Evolutionary conservation across 2,113 vertebrate genomes (phyloP).

Genomic region (Platysteira castanea): DNA sequence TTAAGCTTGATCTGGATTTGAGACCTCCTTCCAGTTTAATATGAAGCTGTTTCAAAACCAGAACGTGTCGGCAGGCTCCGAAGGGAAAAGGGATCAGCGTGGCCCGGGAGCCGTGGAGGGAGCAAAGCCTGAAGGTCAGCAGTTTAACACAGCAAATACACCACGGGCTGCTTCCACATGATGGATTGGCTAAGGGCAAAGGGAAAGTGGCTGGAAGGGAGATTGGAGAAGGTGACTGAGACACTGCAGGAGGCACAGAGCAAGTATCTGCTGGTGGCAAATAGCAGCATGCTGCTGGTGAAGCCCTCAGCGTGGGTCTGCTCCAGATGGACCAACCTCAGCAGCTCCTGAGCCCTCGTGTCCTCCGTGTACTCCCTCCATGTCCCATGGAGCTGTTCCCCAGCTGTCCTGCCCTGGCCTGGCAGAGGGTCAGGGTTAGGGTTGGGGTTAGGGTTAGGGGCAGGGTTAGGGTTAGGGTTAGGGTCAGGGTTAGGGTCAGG

Average conservation of each 20-base stretch:
- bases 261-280: background rate
- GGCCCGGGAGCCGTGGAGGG: fast-evolving
- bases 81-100: background rate
- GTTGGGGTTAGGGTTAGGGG: no score
- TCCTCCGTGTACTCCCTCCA: fast-evolving
- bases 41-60: slow-evolving; percentile 12
- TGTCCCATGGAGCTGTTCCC: background rate
- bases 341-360: background rate
- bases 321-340: background rate
- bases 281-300: fast-evolving
- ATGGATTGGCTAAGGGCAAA: slow-evolving; percentile 21
- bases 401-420: background rate
- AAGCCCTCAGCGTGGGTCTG: background rate
- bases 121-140: background rate
- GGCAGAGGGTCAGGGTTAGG: no score
- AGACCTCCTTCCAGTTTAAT: slow-evolving; percentile 36
- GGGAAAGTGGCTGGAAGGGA: background rate
- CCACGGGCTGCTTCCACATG: background rate
- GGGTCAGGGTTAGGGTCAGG: no score
- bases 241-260: background rate
- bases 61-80: background rate
- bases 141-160: background rate
- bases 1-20: slow-evolving; percentile 44
- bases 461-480: no score
- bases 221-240: background rate